Base-by-base conservation (phyloP, 1,140 invertebrate species). In the Berghia stephanieae region DNA sequence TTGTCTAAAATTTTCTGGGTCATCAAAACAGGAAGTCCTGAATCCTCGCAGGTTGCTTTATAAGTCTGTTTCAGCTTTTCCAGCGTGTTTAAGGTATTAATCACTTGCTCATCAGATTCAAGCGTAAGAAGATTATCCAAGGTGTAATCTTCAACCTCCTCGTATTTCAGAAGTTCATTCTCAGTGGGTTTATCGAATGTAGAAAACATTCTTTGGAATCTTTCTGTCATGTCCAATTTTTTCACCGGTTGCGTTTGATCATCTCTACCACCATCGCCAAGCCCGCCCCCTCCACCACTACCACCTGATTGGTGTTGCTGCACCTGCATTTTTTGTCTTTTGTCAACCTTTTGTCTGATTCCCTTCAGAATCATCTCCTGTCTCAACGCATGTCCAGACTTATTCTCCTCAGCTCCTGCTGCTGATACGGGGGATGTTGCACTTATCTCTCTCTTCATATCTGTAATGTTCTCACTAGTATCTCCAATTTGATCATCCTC, bases 291-390 rank as follows among this genome's bases (percentile, higher is more conserved):
- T n/a, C n/a, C n/a, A n/a, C n/a, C n/a, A n/a, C n/a, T n/a, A n/a
- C n/a, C n/a, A n/a, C n/a, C n/a, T n/a, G n/a, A n/a, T n/a, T n/a
- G n/a, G n/a, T 74, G 71, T 4, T 77, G 73, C 34, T 75, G 68
- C 5, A 73, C 55, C 49, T 78, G 63, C 60, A 80, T 52, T 21
- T 76, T 70, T 63, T 82, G 75, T 67, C 68, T 75, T 27, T 71
- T 76, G 70, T 82, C 81, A 31, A 82, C 77, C 68, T 78, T 79
- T 66, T 78, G 78, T 42, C 80, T 69, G 27, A 81, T 81, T 44
- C 75, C 76, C 34, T 77, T 78, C 52, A 79, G 66, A 60, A 81
- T 75, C n/a, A 36, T 57, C 42, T 77, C 78, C 34, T 80, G 73
- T 40, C 77, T 60, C 24, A 76, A 57, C 3, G 67, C 31, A 16